Conservation (phyloP, 2,113 vertebrate genomes). For the Cariama cristata region DNA sequence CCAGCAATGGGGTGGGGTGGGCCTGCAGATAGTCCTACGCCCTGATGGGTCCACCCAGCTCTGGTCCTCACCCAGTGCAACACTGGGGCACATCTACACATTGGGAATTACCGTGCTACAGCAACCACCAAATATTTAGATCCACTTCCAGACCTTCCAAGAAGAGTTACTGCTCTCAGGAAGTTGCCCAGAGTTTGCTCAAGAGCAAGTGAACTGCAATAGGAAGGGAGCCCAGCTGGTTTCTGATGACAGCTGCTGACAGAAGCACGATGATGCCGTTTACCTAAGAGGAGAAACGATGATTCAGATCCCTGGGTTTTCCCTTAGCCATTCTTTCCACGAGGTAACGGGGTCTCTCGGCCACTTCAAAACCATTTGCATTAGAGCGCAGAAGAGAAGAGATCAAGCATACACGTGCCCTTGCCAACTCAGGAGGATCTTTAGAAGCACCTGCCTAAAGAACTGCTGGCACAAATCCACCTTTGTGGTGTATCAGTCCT, state of each 20-base stretch:
- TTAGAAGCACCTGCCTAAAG: neutral
- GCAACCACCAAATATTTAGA: constrained; percentile 62
- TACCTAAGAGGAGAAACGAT: constrained; percentile 1
- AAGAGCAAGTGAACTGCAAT: neutral
- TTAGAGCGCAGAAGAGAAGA: neutral
- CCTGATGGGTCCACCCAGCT: neutral
- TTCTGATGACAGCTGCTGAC: constrained; percentile 39
- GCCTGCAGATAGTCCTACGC: neutral
- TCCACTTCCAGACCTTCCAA: neutral
- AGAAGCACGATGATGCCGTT: neutral
- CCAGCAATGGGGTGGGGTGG: neutral
- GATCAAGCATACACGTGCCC: neutral
- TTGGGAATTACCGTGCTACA: constrained; percentile 6
- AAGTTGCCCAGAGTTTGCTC: constrained; percentile 36
- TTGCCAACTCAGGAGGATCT: neutral
- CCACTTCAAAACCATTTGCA: neutral
- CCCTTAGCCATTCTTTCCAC: neutral
- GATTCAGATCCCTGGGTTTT: constrained; percentile 17
- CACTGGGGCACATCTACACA: neutral
- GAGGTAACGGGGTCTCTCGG: neutral
- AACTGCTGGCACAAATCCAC: neutral
- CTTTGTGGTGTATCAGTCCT: rapidly evolving
- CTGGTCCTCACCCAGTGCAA: neutral
- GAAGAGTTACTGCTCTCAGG: neutral
- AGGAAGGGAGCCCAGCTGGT: constrained; percentile 11